Conservation (phyloP, 1,140 invertebrate genomes). For the Macrobrachium rosenbergii region DNA sequence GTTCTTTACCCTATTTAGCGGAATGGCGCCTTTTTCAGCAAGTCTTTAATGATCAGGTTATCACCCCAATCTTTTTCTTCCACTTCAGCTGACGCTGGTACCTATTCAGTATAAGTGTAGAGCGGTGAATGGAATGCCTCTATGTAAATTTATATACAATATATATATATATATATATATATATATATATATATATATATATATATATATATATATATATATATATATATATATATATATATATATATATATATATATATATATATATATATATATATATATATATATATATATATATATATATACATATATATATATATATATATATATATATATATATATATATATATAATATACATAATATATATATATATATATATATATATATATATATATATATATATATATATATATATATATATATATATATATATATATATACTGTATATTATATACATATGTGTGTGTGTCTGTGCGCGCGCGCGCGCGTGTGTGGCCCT, state of each 20-base stretch:
- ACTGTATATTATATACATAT: not conserved
- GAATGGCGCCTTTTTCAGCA: no score
- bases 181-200: slow-evolving; percentile 5
- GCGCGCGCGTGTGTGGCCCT: no score
- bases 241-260: not conserved
- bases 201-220: slow-evolving; percentile 19
- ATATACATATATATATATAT: not conserved
- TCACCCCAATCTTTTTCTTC: no score
- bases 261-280: not conserved
- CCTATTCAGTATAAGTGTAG: no score
- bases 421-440: slow-evolving; percentile 22
- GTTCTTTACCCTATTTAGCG: no score
- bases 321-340: slow-evolving; percentile 20
- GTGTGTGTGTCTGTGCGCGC: no score
- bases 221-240: not conserved
- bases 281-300: not conserved
- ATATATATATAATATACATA: slow-evolving; percentile 12
- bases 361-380: not conserved
- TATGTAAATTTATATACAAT: not conserved
- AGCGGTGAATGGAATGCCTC: no score
- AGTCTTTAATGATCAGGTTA: no score
- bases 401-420: slow-evolving; percentile 22
- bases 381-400: slow-evolving; percentile 15
- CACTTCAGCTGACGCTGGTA: no score
- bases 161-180: slow-evolving; percentile 1